Evolutionary conservation across 2,888 invertebrate genomes (phyloP).

Genomic region (Gasteruption jaculator): DNA sequence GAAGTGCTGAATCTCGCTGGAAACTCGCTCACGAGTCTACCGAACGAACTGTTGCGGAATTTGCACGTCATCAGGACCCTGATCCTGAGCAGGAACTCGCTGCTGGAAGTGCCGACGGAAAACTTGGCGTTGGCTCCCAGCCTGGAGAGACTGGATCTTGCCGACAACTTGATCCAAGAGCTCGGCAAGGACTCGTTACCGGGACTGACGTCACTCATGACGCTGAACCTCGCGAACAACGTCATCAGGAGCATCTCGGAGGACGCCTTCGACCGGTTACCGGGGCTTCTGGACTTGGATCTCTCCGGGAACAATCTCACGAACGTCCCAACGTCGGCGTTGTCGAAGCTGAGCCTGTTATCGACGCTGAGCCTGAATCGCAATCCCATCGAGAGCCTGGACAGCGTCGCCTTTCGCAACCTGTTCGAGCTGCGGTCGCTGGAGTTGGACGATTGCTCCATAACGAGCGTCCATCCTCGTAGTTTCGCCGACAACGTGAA

Average conservation of each 20-base stretch:
- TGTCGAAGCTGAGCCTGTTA: slow-evolving; percentile 73
- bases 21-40: slow-evolving; percentile 71
- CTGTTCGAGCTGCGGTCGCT: slow-evolving; percentile 75
- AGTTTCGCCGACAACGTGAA: slow-evolving; percentile 84
- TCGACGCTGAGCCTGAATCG: slow-evolving; percentile 73
- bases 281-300: slow-evolving; percentile 68
- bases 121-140: slow-evolving; percentile 65
- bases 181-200: slow-evolving; percentile 71
- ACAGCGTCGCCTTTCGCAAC: slow-evolving; percentile 77
- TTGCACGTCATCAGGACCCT: slow-evolving; percentile 67
- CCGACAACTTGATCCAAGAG: slow-evolving; percentile 73
- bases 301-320: slow-evolving; percentile 80
- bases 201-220: slow-evolving; percentile 65
- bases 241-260: slow-evolving; percentile 69
- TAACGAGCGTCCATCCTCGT: slow-evolving; percentile 69
- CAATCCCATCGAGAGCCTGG: slow-evolving; percentile 70
- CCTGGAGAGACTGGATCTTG: slow-evolving; percentile 70
- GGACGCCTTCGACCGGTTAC: slow-evolving; percentile 71
- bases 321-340: slow-evolving; percentile 68
- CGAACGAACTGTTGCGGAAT: slow-evolving; percentile 67
- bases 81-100: slow-evolving; percentile 72
- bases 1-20: slow-evolving; percentile 71
- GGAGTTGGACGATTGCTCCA: slow-evolving; percentile 55
- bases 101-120: slow-evolving; percentile 70
- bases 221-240: slow-evolving; percentile 71